Evolutionary conservation across 2,113 vertebrate genomes (phyloP), one percentile per base, ranked within the genome.

Genomic region (Sisor rabdophorus): DNA sequence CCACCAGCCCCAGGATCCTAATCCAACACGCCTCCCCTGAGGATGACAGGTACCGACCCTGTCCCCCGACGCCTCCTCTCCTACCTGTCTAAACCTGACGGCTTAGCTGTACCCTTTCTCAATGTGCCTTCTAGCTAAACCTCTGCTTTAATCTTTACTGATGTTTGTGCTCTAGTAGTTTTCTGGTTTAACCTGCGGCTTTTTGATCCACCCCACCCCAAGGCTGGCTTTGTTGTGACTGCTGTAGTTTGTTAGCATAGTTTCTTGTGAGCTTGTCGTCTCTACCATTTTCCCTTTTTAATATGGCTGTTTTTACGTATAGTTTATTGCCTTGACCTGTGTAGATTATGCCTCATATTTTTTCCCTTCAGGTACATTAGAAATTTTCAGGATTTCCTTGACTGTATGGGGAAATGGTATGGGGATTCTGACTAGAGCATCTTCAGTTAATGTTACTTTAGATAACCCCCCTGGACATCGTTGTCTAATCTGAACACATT

Each of bases 1-100:
- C 95, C 84, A 92, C 94, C 90, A 98, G 96, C 87, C 95, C 96
- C 93, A 94, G 96, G 95, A 98, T 97, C 94, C 94, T 96, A 90
- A 97, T 97, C 91, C 94, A 97, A 91, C 96, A 97, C 90, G 95
- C 94, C 73, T 95, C 95, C 93, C 94, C 95, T 80, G 95, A 98
- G 90, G 95, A 97, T 88, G 96, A 98, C 95, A 97, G 96, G 95
- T 91, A 91, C 91, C 88, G 83, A 87, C 90, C 93, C 92, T 90
- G 86, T 74, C 78, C 79, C 79, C 44, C 28, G 84, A 81, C 86
- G 68, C 76, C 70, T 54, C 73, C 65, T 76, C 56, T 84, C 74
- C 32, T 72, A 76, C 81, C 79, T 59, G 40, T 44, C 53, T 67
- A 44, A 75, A 40, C 54, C 59, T 19, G n/a, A 52, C 48, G 55